These are phyloP conservation scores for Todiramphus chloris DNA, from an alignment of 2,113 vertebrate genomes.

Conservation along the genomic window DNA sequence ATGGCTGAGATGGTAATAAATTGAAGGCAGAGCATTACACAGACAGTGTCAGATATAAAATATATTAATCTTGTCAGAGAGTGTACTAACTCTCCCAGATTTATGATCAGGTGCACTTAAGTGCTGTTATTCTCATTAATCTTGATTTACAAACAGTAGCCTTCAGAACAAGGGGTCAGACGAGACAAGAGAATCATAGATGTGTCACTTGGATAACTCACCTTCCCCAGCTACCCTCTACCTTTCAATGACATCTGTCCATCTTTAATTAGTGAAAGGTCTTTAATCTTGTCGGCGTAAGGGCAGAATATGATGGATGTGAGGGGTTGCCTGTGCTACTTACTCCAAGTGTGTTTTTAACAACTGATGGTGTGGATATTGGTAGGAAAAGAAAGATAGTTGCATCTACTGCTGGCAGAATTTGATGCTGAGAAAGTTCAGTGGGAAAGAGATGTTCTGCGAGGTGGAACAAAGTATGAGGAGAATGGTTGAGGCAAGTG, in stretches of 20 bases:
- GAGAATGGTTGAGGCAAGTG: background rate
- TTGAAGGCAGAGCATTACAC: background rate
- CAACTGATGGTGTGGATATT: background rate
- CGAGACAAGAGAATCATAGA: constrained; percentile 13
- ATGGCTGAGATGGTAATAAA: constrained; percentile 16
- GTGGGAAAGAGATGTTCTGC: background rate
- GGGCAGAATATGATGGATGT: constrained; percentile 28
- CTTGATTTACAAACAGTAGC: constrained; percentile 71
- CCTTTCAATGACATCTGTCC: constrained; percentile 43
- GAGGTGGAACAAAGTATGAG: background rate
- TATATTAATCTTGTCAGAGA: constrained; percentile 60
- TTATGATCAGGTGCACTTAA: constrained; percentile 63
- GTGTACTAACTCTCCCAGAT: constrained; percentile 62
- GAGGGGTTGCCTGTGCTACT: background rate
- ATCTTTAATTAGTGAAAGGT: constrained; percentile 53
- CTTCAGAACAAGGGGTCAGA: constrained; percentile 35
- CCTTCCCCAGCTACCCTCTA: background rate
- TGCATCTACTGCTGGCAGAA: background rate
- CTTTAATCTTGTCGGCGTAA: constrained; percentile 44
- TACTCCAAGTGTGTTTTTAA: background rate
- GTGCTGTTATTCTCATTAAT: constrained; percentile 65
- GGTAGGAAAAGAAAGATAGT: background rate
- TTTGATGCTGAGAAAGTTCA: background rate
- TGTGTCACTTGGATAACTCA: constrained; percentile 22
- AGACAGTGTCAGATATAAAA: constrained; percentile 53